phyloP scores from a whole-genome alignment of 2,888 invertebrate genomes.

The Proisotoma minuta region DNA sequence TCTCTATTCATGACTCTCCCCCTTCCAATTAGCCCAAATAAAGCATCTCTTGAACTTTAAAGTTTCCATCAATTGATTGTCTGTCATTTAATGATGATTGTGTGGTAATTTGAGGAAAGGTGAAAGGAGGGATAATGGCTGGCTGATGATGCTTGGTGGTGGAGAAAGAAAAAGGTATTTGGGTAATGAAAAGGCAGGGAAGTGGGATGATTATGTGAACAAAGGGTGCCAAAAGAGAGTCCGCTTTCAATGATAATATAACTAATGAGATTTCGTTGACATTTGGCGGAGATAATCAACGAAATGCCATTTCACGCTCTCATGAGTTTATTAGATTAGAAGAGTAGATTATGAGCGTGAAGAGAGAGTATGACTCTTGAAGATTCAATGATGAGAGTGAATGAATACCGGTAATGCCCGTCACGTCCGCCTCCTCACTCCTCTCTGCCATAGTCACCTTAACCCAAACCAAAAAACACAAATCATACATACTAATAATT shows the following conservation, averaged over 20 bases:
- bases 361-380: background rate
- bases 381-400: conserved; percentile 24
- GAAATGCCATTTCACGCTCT: conserved; percentile 47
- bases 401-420: conserved; percentile 10
- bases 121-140: background rate
- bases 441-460: conserved; percentile 15
- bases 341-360: conserved; percentile 7
- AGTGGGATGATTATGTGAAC: conserved; percentile 15
- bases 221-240: conserved; percentile 17
- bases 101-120: background rate
- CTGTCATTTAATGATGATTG: background rate
- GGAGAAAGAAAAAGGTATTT: background rate
- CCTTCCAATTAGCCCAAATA: background rate
- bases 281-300: conserved; percentile 46
- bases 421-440: background rate
- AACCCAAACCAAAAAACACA: background rate
- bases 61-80: background rate
- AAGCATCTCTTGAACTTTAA: background rate
- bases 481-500: no score
- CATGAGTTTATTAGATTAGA: conserved; percentile 46
- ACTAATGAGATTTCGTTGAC: conserved; percentile 32
- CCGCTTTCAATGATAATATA: conserved; percentile 3
- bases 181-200: conserved; percentile 16
- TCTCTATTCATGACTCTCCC: conserved; percentile 9
- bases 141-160: background rate